Conservation (phyloP, 2,888 invertebrate genomes). For the Laothoe populi region DNA sequence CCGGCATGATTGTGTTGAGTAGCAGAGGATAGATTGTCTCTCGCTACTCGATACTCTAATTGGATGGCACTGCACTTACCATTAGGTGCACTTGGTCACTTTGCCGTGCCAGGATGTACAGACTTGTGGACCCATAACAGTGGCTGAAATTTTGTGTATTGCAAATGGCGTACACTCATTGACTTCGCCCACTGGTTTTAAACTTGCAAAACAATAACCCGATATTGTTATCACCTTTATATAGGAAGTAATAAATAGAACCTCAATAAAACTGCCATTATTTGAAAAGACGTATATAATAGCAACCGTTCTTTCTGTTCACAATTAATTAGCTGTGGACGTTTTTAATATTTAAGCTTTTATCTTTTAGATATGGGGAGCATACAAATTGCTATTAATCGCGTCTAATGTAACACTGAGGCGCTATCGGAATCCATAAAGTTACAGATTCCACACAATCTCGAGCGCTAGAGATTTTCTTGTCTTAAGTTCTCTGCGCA, state of each 20-base stretch:
- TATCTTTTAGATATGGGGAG: slow-evolving; percentile 41
- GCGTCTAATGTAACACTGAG: slow-evolving; percentile 20
- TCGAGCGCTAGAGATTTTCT: slow-evolving; percentile 29
- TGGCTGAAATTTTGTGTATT: not conserved
- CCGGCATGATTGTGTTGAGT: too few species aligned
- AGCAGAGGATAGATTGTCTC: too few species aligned
- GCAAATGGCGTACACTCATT: too few species aligned
- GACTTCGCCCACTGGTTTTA: too few species aligned
- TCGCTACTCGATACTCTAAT: too few species aligned
- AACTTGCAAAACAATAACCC: not conserved
- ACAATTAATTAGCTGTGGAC: slow-evolving; percentile 37
- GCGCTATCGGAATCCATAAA: slow-evolving; percentile 37
- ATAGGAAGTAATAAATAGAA: slow-evolving; percentile 40
- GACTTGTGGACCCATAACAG: too few species aligned
- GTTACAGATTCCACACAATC: slow-evolving; percentile 41
- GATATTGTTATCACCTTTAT: slow-evolving; percentile 14
- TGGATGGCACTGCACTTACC: too few species aligned
- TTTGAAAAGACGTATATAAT: slow-evolving; percentile 24
- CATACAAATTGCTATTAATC: slow-evolving; percentile 44
- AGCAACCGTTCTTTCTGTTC: slow-evolving; percentile 28
- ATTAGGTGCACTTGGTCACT: too few species aligned
- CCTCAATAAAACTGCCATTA: slow-evolving; percentile 21
- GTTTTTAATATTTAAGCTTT: slow-evolving; percentile 39
- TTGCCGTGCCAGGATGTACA: too few species aligned
- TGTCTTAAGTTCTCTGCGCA: not conserved